These are phyloP conservation scores for Steinernema khuongi DNA, from an alignment of 1,140 invertebrate genomes.

Conservation along the genomic window DNA sequence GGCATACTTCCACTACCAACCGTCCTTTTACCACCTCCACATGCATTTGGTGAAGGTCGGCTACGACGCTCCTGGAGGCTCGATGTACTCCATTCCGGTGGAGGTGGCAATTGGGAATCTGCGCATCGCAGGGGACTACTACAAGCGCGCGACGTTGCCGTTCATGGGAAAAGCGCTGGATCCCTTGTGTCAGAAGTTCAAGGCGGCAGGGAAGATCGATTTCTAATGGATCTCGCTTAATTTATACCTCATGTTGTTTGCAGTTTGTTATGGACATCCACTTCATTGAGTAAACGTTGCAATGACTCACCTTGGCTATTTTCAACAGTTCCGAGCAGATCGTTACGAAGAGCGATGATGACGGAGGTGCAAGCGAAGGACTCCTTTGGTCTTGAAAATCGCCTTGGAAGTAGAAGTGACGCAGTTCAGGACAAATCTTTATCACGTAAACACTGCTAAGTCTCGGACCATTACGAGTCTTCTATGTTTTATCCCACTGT, in stretches of 20 bases:
- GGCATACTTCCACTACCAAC: slow-evolving; percentile 85
- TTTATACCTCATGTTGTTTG: background rate
- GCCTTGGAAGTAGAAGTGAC: too few species aligned
- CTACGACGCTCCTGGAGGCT: background rate
- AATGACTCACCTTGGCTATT: too few species aligned
- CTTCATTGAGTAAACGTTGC: too few species aligned
- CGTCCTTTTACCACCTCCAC: slow-evolving; percentile 92
- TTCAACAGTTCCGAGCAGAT: too few species aligned
- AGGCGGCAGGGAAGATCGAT: background rate
- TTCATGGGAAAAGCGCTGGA: background rate
- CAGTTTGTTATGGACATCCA: slow-evolving; percentile 1
- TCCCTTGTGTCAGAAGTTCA: slow-evolving; percentile 4
- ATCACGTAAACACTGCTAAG: too few species aligned
- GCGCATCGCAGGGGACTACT: background rate
- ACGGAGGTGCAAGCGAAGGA: too few species aligned
- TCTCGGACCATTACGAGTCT: too few species aligned
- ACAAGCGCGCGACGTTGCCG: slow-evolving; percentile 1
- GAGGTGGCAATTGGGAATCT: background rate
- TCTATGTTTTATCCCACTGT: too few species aligned
- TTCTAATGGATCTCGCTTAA: background rate
- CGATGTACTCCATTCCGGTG: background rate
- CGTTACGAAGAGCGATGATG: too few species aligned
- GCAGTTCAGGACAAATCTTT: too few species aligned
- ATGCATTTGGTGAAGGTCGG: slow-evolving; percentile 79
- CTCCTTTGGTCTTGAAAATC: too few species aligned